Evolutionary conservation across 2,113 vertebrate species (phyloP).

Genomic region (Pelodiscus sinensis): DNA sequence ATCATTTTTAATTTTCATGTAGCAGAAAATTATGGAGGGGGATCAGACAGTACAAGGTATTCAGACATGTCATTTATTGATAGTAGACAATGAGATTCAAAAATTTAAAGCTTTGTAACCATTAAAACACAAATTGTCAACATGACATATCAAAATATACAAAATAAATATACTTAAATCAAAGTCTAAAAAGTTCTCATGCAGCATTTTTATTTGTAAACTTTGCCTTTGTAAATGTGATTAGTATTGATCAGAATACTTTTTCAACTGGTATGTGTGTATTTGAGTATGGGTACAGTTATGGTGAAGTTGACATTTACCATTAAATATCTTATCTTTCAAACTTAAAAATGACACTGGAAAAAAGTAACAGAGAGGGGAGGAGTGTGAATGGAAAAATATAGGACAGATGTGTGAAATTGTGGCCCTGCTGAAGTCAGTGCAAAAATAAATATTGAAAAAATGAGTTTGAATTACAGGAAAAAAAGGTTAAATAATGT

Average conservation of each 20-base stretch:
- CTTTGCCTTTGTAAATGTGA: background rate
- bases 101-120: background rate
- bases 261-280: background rate
- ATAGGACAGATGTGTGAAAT: background rate
- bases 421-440: background rate
- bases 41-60: background rate
- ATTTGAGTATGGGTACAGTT: background rate
- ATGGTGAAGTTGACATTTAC: background rate
- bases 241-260: background rate
- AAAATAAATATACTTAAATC: background rate
- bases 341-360: background rate
- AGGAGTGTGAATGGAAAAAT: background rate
- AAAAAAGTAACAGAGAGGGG: background rate
- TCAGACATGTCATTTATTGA: background rate
- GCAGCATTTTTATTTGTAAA: background rate
- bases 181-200: background rate
- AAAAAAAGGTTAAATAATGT: background rate
- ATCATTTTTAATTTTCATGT: background rate
- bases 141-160: background rate
- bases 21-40: background rate
- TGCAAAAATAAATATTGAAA: slow-evolving; percentile 10
- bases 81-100: background rate
- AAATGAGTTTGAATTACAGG: background rate
- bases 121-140: background rate
- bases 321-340: background rate